Base-by-base conservation (phyloP, 2,797 vertebrate genomes). In the Anas bahamensis region DNA sequence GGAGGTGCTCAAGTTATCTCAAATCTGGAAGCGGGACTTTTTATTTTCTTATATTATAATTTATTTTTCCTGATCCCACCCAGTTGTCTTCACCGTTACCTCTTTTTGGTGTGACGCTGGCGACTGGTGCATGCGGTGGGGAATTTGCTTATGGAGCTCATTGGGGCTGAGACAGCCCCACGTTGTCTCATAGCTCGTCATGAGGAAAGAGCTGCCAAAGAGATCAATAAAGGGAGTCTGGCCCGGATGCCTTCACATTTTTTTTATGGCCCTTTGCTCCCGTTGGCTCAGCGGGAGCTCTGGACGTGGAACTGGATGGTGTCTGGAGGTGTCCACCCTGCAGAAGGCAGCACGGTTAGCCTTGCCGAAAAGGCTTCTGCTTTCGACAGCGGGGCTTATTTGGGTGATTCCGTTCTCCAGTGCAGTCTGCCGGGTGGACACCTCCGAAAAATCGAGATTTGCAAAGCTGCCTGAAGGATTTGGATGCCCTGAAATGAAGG, bases 401-500 rank as follows among this genome's bases (percentile, higher is more conserved):
- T 72, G 88, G 33, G 65, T 85, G 69, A 42, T 59, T 83, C 69
- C 61, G 15, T 35, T 89, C 64, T 77, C 68, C 52, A 35, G 46
- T 59, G 72, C 86, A 59, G 33, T 84, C 89, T 96, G 71, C 65
- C 0, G 5, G 68, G 74, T 74, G 78, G n/a, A 74, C 83, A 52
- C 37, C 41, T 84, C 78, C 86, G 42, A 53, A 53, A 41, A 80
- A 5, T 50, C 0, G 0, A 91, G 84, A 66, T 85, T 81, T 89
- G 87, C 73, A 73, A 85, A 93, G 39, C 48, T 82, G 53, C 48
- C 77, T 92, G 80, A 92, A 88, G 86, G 88, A 83, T 93, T 95
- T 76, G 42, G 65, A 39, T 71, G 33, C 66, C 84, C 66, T 70
- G 59, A 72, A 77, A 60, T 56, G 55, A 88, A 86, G 42, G 48